These are phyloP conservation scores for Pterocles gutturalis DNA, from an alignment of 2,113 vertebrate species.

Conservation along the genomic window DNA sequence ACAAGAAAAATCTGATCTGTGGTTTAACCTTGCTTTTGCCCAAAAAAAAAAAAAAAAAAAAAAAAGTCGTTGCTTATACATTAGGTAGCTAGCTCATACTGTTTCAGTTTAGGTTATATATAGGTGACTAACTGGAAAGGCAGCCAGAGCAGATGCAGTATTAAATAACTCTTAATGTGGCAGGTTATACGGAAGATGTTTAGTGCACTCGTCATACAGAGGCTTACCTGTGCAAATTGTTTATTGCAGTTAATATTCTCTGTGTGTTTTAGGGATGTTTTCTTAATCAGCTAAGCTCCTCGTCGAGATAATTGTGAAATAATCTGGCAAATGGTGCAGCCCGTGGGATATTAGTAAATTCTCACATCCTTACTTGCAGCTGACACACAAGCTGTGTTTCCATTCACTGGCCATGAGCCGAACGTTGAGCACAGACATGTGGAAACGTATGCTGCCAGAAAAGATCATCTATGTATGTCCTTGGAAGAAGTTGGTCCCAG, in stretches of 20 bases:
- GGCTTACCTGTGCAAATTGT: background rate
- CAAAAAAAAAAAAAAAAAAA: background rate
- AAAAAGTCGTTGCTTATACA: background rate
- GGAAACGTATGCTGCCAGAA: background rate
- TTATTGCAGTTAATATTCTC: background rate
- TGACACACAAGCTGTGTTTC: background rate
- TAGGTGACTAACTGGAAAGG: background rate
- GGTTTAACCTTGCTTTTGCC: background rate
- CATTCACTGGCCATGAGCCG: fast-evolving
- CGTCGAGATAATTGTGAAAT: background rate
- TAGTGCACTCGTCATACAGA: background rate
- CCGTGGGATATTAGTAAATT: background rate
- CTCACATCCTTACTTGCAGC: background rate
- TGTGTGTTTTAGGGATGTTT: background rate
- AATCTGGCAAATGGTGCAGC: background rate
- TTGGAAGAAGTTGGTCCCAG: background rate
- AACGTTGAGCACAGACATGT: background rate
- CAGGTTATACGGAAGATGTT: background rate
- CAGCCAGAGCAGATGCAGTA: background rate
- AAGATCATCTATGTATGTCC: background rate
- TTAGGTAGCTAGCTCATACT: background rate
- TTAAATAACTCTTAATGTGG: background rate
- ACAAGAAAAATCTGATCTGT: background rate
- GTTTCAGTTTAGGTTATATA: background rate
- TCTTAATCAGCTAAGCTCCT: background rate